phyloP scores from a whole-genome alignment of 2,888 invertebrate species.

The Trichogramma dendrolimi region DNA sequence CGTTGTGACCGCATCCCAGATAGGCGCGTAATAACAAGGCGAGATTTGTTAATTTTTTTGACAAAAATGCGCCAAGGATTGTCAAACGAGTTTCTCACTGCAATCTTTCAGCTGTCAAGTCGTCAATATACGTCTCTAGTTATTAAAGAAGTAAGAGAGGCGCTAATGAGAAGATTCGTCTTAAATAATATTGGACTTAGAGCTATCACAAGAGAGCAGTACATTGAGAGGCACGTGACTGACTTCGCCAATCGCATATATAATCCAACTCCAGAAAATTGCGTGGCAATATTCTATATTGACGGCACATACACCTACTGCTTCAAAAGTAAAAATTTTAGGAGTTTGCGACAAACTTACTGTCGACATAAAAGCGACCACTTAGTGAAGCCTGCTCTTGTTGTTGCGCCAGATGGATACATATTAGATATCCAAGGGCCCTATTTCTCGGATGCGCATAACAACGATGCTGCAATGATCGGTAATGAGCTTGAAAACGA shows the following conservation, averaged over 20 bases:
- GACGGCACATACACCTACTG: slow-evolving; percentile 19
- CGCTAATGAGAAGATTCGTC: slow-evolving; percentile 18
- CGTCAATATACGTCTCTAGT: slow-evolving; percentile 16
- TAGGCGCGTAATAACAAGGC: slow-evolving; percentile 11
- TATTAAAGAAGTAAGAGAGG: slow-evolving; percentile 6
- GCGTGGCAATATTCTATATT: slow-evolving; percentile 10
- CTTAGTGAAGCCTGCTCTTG: slow-evolving; percentile 18
- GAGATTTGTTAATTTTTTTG: slow-evolving; percentile 18
- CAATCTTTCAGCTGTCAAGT: slow-evolving; percentile 15
- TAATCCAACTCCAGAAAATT: slow-evolving; percentile 12
- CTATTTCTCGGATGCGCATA: slow-evolving; percentile 17
- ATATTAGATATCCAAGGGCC: slow-evolving; percentile 16
- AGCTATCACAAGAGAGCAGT: slow-evolving; percentile 12
- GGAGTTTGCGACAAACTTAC: slow-evolving; percentile 12
- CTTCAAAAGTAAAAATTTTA: slow-evolving; percentile 16
- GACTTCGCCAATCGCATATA: slow-evolving; percentile 18
- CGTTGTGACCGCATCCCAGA: too few relatives aligned
- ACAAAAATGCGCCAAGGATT: slow-evolving; percentile 18
- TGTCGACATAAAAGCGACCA: slow-evolving; percentile 16
- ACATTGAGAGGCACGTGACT: slow-evolving; percentile 16
- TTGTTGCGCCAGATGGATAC: slow-evolving; percentile 23
- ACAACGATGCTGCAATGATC: slow-evolving; percentile 22
- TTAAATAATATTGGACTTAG: slow-evolving; percentile 16
- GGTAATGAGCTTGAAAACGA: slow-evolving; percentile 13
- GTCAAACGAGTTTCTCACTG: slow-evolving; percentile 17